Conservation (phyloP, 2,888 invertebrate genomes). For the Stenoptilia bipunctidactyla region DNA sequence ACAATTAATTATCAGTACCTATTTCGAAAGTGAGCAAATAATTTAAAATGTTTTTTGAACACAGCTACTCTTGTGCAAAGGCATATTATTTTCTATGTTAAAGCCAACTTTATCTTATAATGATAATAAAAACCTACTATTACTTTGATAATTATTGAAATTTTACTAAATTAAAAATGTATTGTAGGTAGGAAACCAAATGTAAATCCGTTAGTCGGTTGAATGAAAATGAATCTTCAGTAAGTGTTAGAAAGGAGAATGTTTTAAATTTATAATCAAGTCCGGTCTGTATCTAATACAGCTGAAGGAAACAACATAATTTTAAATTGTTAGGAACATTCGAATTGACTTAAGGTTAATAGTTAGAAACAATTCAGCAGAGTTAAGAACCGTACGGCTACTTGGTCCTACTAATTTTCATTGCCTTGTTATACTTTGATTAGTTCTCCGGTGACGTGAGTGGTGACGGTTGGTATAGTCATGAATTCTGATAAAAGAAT, state of each 20-base stretch:
- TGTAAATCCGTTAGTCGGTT: slow-evolving; percentile 51
- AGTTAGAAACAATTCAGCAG: slow-evolving; percentile 30
- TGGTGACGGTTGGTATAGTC: not conserved
- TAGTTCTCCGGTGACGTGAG: slow-evolving; percentile 24
- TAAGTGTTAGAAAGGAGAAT: slow-evolving; percentile 39
- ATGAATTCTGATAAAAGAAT: no score
- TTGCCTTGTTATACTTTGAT: slow-evolving; percentile 38
- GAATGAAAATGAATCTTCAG: slow-evolving; percentile 59
- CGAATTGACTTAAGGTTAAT: slow-evolving; percentile 56
- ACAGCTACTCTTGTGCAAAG: no score
- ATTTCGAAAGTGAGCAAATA: no score
- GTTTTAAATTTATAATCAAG: slow-evolving; percentile 49
- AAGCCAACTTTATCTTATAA: slow-evolving; percentile 24
- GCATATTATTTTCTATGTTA: no score
- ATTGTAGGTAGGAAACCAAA: slow-evolving; percentile 36
- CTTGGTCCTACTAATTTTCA: slow-evolving; percentile 11
- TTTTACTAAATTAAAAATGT: slow-evolving; percentile 16
- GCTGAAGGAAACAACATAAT: slow-evolving; percentile 49
- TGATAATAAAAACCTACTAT: slow-evolving; percentile 15
- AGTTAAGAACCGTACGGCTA: not conserved
- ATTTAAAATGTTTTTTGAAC: no score
- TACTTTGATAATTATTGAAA: no score
- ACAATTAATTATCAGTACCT: no score
- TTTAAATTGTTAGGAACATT: slow-evolving; percentile 50
- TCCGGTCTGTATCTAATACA: slow-evolving; percentile 58